phyloP scores from a whole-genome alignment of 2,888 invertebrate species.

The Lacanobia oleracea region DNA sequence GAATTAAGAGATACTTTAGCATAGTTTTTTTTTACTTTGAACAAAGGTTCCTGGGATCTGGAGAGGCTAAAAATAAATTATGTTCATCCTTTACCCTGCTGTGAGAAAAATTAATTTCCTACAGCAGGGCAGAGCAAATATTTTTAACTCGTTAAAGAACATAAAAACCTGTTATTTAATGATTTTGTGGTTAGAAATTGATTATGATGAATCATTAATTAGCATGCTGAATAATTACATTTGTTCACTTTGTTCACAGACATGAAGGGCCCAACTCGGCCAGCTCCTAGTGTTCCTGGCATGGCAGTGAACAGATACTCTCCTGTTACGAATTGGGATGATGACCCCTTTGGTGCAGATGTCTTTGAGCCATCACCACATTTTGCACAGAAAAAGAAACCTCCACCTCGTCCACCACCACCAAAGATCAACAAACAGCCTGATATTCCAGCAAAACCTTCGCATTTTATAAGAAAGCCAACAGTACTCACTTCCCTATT shows the following conservation, averaged over 20 bases:
- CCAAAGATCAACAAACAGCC: slow-evolving; percentile 89
- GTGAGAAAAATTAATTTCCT: background rate
- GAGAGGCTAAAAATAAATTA: background rate
- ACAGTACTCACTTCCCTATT: slow-evolving; percentile 85
- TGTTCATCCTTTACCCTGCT: background rate
- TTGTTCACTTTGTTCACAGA: slow-evolving; percentile 81
- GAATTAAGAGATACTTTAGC: slow-evolving; percentile 6
- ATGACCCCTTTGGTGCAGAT: slow-evolving; percentile 88
- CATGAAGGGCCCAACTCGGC: slow-evolving; percentile 91
- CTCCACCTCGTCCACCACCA: slow-evolving; percentile 93
- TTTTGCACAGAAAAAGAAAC: slow-evolving; percentile 91
- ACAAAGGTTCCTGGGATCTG: too few relatives aligned
- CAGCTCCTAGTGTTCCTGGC: slow-evolving; percentile 90
- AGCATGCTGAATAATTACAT: slow-evolving; percentile 19
- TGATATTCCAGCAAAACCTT: slow-evolving; percentile 87
- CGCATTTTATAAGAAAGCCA: slow-evolving; percentile 88
- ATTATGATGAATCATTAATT: background rate
- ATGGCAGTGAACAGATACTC: slow-evolving; percentile 84
- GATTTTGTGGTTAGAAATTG: background rate
- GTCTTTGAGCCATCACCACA: slow-evolving; percentile 86
- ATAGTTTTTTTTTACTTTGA: background rate
- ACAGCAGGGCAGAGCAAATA: too few relatives aligned
- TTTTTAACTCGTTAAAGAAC: background rate
- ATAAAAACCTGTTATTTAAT: background rate
- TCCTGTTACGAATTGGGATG: slow-evolving; percentile 90